These are phyloP conservation scores for Nerophis lumbriciformis DNA, from an alignment of 2,113 vertebrate species.

Conservation along the genomic window DNA sequence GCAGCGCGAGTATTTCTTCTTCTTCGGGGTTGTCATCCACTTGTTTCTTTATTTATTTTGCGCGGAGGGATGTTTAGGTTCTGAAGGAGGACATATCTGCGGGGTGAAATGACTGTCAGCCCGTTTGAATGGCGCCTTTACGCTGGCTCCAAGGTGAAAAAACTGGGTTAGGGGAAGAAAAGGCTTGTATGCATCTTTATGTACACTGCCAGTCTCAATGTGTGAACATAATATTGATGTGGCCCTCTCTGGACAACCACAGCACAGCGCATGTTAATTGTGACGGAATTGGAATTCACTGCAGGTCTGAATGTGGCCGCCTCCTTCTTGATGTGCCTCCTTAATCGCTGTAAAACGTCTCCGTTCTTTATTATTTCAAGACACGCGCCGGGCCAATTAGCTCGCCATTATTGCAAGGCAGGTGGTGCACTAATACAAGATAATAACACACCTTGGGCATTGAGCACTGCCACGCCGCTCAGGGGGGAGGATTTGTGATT, in stretches of 20 bases:
- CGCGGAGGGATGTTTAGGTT: conserved; percentile 56
- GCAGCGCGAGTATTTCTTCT: conserved; percentile 62
- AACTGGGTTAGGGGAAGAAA: conserved; percentile 51
- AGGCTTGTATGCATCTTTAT: no score
- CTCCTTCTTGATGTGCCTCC: conserved; percentile 31
- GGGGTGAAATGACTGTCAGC: conserved; percentile 53
- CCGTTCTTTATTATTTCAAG: conserved; percentile 68
- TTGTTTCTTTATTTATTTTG: conserved; percentile 71
- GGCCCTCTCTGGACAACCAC: conserved; percentile 11
- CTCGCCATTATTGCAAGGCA: conserved; percentile 73
- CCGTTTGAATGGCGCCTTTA: conserved; percentile 62
- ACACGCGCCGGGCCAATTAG: conserved; percentile 71
- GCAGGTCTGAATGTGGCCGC: conserved; percentile 9
- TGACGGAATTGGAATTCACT: conserved; percentile 5
- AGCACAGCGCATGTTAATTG: conserved; percentile 15
- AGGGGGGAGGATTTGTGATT: conserved; percentile 29
- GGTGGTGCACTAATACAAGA: conserved; percentile 72
- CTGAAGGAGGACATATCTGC: conserved; percentile 62
- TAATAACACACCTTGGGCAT: conserved; percentile 75
- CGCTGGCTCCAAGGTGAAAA: conserved; percentile 65
- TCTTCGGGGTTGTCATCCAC: conserved; percentile 48
- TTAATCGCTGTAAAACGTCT: conserved; percentile 61
- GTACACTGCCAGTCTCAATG: no score
- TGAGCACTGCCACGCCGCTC: conserved; percentile 49
- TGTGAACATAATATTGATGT: no score